phyloP scores from a whole-genome alignment of 1,140 invertebrate species.

The Zaprionus africanus region DNA sequence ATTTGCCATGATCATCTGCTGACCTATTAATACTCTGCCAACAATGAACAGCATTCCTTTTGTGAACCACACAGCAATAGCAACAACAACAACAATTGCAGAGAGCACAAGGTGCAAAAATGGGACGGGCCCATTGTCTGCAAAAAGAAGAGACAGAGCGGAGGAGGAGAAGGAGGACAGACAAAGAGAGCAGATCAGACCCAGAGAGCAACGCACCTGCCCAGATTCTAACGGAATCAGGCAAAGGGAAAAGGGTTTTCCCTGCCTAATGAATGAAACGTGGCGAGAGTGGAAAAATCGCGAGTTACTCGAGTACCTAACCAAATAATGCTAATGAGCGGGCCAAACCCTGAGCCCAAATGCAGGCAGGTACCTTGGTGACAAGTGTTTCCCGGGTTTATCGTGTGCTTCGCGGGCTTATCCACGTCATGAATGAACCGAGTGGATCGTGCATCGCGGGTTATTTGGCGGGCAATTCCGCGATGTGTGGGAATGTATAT shows the following conservation, averaged over 20 bases:
- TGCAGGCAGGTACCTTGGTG: constrained; percentile 57
- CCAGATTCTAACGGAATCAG: constrained; percentile 45
- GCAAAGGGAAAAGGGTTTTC: constrained; percentile 60
- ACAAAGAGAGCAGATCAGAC: constrained; percentile 12
- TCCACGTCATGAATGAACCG: constrained; percentile 66
- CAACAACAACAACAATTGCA: constrained; percentile 36
- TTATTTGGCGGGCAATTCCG: constrained; percentile 68
- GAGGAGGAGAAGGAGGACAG: not conserved
- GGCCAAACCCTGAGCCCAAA: constrained; percentile 41
- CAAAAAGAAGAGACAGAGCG: constrained; percentile 44
- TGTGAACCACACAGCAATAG: constrained; percentile 38
- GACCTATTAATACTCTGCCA: constrained; percentile 34
- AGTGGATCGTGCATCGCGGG: constrained; percentile 23
- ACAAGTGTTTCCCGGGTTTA: constrained; percentile 53
- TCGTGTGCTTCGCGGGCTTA: constrained; percentile 30
- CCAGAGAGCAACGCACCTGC: constrained; percentile 57
- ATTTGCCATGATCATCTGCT: constrained; percentile 40
- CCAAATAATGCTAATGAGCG: constrained; percentile 77
- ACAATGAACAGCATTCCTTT: constrained; percentile 46
- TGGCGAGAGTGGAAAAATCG: constrained; percentile 33
- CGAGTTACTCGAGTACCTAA: constrained; percentile 30
- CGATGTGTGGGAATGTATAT: constrained; percentile 25
- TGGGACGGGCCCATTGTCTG: constrained; percentile 71
- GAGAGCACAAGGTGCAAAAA: constrained; percentile 80
- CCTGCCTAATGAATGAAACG: constrained; percentile 63